Evolutionary conservation across 2,113 vertebrate species (phyloP).

Genomic region (Phodopus roborovskii): DNA sequence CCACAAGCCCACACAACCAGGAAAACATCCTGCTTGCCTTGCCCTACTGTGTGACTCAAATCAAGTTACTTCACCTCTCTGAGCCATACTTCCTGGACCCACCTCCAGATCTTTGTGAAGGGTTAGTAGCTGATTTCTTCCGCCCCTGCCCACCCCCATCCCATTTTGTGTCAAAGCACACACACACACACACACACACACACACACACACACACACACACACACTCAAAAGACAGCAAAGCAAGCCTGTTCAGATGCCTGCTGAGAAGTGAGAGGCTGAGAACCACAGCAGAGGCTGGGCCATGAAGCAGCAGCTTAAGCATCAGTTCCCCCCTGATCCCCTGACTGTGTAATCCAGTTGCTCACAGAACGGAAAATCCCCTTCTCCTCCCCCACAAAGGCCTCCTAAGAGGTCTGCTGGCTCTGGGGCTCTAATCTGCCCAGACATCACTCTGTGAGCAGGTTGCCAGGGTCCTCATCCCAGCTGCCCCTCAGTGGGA

Average conservation of each 20-base stretch:
- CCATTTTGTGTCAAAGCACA: slow-evolving; percentile 7
- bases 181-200: not conserved
- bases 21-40: not conserved
- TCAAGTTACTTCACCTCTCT: slow-evolving; percentile 19
- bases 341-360: slow-evolving; percentile 75
- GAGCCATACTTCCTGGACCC: not conserved
- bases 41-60: slow-evolving; percentile 10
- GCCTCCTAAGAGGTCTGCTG: slow-evolving; percentile 70
- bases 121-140: not conserved
- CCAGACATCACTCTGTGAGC: slow-evolving; percentile 59
- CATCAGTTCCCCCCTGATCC: slow-evolving; percentile 50
- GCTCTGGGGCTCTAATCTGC: slow-evolving; percentile 69
- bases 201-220: not conserved
- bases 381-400: slow-evolving; percentile 56
- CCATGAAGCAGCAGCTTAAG: slow-evolving; percentile 53
- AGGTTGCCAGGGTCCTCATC: slow-evolving; percentile 28
- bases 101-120: not conserved
- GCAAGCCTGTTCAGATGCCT: not conserved
- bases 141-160: not conserved
- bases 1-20: not conserved
- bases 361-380: slow-evolving; percentile 77
- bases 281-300: slow-evolving; percentile 49
- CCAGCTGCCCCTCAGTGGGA: slow-evolving; percentile 31
- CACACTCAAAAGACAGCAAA: slow-evolving; percentile 2
- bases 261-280: not conserved